Evolutionary conservation across 2,888 invertebrate genomes (phyloP).

Genomic region (Lithosia quadra): DNA sequence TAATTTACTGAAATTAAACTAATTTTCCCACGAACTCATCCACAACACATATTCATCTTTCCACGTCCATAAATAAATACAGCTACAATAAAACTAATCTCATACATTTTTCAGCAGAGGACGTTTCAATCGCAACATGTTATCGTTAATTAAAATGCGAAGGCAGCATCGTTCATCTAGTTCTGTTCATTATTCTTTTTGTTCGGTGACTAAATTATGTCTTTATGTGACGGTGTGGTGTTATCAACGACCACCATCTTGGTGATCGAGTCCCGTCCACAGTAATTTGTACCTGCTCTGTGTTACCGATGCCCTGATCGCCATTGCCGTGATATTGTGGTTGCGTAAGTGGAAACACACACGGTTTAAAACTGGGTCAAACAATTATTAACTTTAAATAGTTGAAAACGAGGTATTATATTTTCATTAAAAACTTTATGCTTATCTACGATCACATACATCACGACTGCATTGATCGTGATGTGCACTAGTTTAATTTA

Average conservation of each 20-base stretch:
- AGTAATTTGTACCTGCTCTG: slow-evolving; percentile 83
- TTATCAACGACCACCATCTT: slow-evolving; percentile 80
- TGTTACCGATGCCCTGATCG: slow-evolving; percentile 70
- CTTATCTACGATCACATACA: too few relatives aligned
- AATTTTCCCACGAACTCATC: neutral
- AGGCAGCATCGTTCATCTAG: slow-evolving; percentile 81
- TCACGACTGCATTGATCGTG: too few relatives aligned
- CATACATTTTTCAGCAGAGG: slow-evolving; percentile 63
- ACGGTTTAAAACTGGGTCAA: slow-evolving; percentile 22
- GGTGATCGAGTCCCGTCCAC: slow-evolving; percentile 74
- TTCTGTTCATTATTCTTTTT: slow-evolving; percentile 74
- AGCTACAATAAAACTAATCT: slow-evolving; percentile 60
- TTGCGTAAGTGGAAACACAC: slow-evolving; percentile 31
- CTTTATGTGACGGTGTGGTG: slow-evolving; percentile 78
- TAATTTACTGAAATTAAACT: neutral
- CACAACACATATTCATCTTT: slow-evolving; percentile 13
- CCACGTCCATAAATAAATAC: slow-evolving; percentile 25
- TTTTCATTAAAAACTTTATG: neutral
- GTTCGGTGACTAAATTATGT: slow-evolving; percentile 84
- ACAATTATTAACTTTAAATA: neutral
- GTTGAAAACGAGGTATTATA: neutral
- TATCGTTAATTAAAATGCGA: slow-evolving; percentile 80
- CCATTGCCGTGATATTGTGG: slow-evolving; percentile 53
- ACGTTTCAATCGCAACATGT: slow-evolving; percentile 73
- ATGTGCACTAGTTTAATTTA: too few relatives aligned